A percentile compares a stretch with the other conserved stretches of the same genome.
Conservation (phyloP, 1,140 invertebrate species). For the Ephestia elutella region DNA sequence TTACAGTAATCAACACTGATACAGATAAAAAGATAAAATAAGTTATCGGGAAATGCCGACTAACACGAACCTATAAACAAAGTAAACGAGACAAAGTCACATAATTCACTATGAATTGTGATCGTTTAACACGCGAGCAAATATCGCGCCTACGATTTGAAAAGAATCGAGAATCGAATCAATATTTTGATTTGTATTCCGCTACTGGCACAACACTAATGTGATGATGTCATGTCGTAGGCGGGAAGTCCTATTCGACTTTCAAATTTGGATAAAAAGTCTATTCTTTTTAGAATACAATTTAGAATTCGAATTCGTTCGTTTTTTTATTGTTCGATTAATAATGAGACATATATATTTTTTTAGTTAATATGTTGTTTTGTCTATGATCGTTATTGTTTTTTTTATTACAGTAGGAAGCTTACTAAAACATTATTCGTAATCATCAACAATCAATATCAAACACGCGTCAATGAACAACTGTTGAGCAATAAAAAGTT, state of each 20-base stretch:
- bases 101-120: slow-evolving; percentile 61
- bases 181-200: slow-evolving; percentile 26
- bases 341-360: too few species aligned
- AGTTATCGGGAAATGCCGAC: slow-evolving; percentile 8
- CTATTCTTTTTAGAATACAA: slow-evolving; percentile 11
- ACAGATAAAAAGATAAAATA: slow-evolving; percentile 16
- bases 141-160: slow-evolving; percentile 26
- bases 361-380: too few species aligned
- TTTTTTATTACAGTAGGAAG: too few species aligned
- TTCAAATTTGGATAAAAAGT: slow-evolving; percentile 20
- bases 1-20: slow-evolving; percentile 24
- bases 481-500: too few species aligned
- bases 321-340: not conserved
- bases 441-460: too few species aligned
- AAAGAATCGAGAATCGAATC: slow-evolving; percentile 38
- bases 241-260: slow-evolving; percentile 27
- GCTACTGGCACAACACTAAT: slow-evolving; percentile 29
- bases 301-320: slow-evolving; percentile 16
- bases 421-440: too few species aligned
- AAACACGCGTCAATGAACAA: too few species aligned
- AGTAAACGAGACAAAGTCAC: slow-evolving; percentile 53
- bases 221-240: slow-evolving; percentile 38
- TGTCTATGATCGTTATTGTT: not conserved
- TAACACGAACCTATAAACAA: slow-evolving; percentile 57
- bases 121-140: slow-evolving; percentile 52